Conservation (phyloP, 2,113 vertebrate species). For the Callaeas wilsoni region DNA sequence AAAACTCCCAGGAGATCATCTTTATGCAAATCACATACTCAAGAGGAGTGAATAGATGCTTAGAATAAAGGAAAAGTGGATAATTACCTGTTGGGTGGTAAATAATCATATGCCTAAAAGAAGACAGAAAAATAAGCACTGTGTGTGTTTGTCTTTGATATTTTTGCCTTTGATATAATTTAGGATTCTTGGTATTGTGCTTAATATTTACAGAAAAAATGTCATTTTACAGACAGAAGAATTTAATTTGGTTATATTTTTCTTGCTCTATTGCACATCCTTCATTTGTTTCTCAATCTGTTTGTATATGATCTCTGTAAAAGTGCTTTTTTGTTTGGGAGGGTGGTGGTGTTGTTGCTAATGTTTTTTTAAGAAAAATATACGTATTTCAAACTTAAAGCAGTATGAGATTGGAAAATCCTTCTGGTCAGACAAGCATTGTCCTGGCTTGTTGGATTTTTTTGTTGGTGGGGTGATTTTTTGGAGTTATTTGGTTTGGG, state of each 20-base stretch:
- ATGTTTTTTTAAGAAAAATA: not conserved
- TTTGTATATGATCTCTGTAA: not conserved
- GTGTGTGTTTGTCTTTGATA: conserved; percentile 25
- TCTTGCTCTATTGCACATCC: not conserved
- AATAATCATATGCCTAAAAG: conserved; percentile 55
- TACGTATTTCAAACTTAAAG: not conserved
- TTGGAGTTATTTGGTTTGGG: not conserved
- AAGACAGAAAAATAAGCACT: conserved; percentile 43
- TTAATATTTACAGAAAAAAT: conserved; percentile 21
- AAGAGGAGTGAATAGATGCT: conserved; percentile 40
- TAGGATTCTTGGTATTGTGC: not conserved
- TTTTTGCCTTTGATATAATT: conserved; percentile 30
- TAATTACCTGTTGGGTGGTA: conserved; percentile 66
- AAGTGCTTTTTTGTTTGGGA: not conserved
- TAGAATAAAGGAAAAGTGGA: conserved; percentile 59
- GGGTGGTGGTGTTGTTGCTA: not conserved
- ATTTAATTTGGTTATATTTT: not conserved
- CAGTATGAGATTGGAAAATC: not conserved
- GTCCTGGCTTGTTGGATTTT: not conserved
- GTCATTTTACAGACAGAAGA: conserved; percentile 8
- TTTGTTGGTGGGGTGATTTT: not conserved
- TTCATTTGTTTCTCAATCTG: not conserved
- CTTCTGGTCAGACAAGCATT: not conserved
- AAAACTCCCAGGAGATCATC: conserved; percentile 37
- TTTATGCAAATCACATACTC: conserved; percentile 51